A percentile compares a stretch with the other conserved stretches of the same genome.
These are phyloP conservation scores for Tragelaphus scriptus DNA, from an alignment of 2,113 vertebrate species.

Conservation along the genomic window DNA sequence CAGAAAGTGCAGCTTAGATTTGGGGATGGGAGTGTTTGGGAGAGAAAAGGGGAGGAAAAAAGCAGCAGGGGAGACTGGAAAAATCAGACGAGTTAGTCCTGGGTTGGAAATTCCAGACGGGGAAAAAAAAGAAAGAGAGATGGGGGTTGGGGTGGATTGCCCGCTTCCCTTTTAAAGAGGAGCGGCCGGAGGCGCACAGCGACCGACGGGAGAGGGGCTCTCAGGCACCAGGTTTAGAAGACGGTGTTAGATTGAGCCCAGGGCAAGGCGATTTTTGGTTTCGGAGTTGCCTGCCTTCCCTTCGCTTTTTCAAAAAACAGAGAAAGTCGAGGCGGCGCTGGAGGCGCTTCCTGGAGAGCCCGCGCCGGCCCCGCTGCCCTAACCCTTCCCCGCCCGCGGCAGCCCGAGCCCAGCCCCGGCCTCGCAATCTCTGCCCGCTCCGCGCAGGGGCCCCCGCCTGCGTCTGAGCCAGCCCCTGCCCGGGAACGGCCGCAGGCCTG, in stretches of 20 bases:
- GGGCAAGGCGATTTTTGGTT: background rate
- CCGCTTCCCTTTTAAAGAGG: slow-evolving; percentile 15
- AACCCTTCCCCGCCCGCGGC: background rate
- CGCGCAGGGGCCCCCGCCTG: background rate
- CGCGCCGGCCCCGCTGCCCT: background rate
- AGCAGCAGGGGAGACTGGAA: slow-evolving; percentile 35
- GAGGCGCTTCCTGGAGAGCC: slow-evolving; percentile 31
- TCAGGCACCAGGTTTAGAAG: background rate
- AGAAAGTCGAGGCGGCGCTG: background rate
- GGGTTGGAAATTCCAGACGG: slow-evolving; percentile 43
- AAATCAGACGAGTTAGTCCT: background rate
- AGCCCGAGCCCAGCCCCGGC: background rate
- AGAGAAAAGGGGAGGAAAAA: slow-evolving; percentile 6
- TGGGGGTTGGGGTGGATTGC: slow-evolving; percentile 42
- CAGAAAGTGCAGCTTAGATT: slow-evolving; percentile 32
- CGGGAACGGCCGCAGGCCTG: background rate
- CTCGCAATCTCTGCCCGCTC: background rate
- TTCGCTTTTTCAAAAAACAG: background rate
- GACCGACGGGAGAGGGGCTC: background rate
- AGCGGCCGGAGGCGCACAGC: background rate
- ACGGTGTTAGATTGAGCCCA: background rate
- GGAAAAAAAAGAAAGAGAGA: background rate
- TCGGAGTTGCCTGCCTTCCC: background rate
- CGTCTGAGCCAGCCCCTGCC: background rate
- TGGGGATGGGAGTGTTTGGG: background rate